Conservation (phyloP, 2,888 invertebrate genomes). For the Polietes domitor region DNA sequence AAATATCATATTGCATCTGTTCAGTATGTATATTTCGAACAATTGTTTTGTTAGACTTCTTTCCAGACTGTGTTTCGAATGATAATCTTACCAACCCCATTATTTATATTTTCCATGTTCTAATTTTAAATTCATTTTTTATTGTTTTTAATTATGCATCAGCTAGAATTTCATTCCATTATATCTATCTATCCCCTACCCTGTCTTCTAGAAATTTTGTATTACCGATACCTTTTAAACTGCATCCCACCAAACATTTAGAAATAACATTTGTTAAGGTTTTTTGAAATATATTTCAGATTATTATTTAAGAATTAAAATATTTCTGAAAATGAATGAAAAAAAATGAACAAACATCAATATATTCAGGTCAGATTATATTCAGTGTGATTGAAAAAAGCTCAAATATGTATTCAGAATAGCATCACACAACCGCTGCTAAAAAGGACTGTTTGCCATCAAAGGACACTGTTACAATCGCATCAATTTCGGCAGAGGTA, state of each 20-base stretch:
- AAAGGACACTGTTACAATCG: too few relatives aligned
- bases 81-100: constrained; percentile 1
- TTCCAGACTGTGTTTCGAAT: background rate
- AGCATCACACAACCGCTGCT: too few relatives aligned
- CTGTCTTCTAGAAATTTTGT: constrained; percentile 13
- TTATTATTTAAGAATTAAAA: constrained; percentile 32
- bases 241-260: constrained; percentile 25
- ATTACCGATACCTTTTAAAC: constrained; percentile 3
- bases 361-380: too few relatives aligned
- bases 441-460: too few relatives aligned
- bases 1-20: constrained; percentile 1
- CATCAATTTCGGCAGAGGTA: too few relatives aligned
- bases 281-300: constrained; percentile 22
- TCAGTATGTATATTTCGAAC: constrained; percentile 1
- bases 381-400: too few relatives aligned
- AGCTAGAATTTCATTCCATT: constrained; percentile 27
- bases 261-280: constrained; percentile 19
- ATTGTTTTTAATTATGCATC: constrained; percentile 31
- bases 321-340: background rate
- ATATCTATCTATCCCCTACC: too few relatives aligned
- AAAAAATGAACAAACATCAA: too few relatives aligned
- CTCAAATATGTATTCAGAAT: too few relatives aligned
- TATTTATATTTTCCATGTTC: constrained; percentile 41
- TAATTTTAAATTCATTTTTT: constrained; percentile 19
- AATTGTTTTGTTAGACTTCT: background rate